Percentiles rank a stretch among this genome's conserved stretches.
Evolutionary conservation across 2,888 invertebrate genomes (phyloP).

Genomic region (Rotaria macrura): DNA sequence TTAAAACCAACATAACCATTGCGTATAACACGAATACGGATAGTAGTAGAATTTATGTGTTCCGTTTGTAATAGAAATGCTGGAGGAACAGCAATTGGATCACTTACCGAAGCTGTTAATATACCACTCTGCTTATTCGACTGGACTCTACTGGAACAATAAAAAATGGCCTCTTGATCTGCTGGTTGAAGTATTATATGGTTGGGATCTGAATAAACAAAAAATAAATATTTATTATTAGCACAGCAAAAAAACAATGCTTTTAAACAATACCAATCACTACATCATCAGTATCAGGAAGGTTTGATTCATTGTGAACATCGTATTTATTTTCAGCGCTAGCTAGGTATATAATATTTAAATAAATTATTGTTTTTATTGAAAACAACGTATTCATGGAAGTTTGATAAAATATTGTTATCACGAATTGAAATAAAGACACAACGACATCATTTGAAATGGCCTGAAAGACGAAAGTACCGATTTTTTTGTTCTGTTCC

Average conservation of each 20-base stretch:
- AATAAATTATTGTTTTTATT: background rate
- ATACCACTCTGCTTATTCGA: background rate
- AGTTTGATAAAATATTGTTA: background rate
- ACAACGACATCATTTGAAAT: background rate
- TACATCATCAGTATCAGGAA: background rate
- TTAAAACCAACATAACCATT: background rate
- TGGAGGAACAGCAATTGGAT: background rate
- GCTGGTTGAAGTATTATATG: background rate
- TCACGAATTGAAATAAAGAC: background rate
- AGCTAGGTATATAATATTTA: background rate
- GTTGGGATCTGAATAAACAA: background rate
- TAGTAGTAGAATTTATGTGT: background rate
- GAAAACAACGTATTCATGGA: background rate
- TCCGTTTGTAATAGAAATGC: background rate
- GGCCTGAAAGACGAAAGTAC: background rate
- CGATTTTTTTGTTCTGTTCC: background rate
- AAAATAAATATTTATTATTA: background rate
- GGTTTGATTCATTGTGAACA: too few species aligned
- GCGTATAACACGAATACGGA: background rate
- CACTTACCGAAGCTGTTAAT: background rate
- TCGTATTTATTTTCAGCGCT: background rate
- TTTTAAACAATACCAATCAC: background rate
- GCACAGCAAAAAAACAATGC: background rate
- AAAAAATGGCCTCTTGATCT: background rate
- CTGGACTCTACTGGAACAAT: background rate